phyloP scores from a whole-genome alignment of 2,888 invertebrate genomes.

The Ditylenchus weischeri region DNA sequence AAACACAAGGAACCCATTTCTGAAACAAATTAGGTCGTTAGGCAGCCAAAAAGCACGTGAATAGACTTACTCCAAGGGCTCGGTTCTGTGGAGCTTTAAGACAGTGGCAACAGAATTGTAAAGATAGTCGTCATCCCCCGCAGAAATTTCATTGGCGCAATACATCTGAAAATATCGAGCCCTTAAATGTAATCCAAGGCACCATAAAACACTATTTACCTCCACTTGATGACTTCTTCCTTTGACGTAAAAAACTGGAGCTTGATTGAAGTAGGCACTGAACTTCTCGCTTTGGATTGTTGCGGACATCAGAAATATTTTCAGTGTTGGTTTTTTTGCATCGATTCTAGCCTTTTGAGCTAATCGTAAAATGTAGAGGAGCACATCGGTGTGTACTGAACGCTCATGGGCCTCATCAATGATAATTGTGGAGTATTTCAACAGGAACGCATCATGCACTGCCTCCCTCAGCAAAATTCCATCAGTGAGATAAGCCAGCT shows the following conservation, averaged over 20 bases:
- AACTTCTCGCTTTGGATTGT: slow-evolving; percentile 91
- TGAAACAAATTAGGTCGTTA: slow-evolving; percentile 22
- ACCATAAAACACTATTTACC: slow-evolving; percentile 50
- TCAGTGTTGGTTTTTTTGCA: slow-evolving; percentile 51
- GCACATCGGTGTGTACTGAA: slow-evolving; percentile 83
- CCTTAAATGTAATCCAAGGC: not conserved
- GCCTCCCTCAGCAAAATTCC: slow-evolving; percentile 89
- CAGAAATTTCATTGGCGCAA: slow-evolving; percentile 36
- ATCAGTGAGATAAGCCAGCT: slow-evolving; percentile 81
- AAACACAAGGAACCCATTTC: slow-evolving; percentile 60
- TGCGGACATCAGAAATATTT: slow-evolving; percentile 86
- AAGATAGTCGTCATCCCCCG: slow-evolving; percentile 58
- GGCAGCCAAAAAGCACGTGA: not conserved
- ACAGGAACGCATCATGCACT: slow-evolving; percentile 75
- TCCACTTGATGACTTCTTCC: slow-evolving; percentile 76
- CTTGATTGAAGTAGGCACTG: slow-evolving; percentile 79
- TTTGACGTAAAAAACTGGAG: slow-evolving; percentile 81
- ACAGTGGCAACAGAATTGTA: slow-evolving; percentile 61
- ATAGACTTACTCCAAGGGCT: slow-evolving; percentile 59
- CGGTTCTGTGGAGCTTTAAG: slow-evolving; percentile 60
- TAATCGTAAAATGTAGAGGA: slow-evolving; percentile 69
- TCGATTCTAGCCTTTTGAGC: slow-evolving; percentile 39
- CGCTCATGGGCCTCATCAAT: slow-evolving; percentile 79
- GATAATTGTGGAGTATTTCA: slow-evolving; percentile 64
- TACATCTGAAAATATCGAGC: slow-evolving; percentile 35